Evolutionary conservation across 1,140 invertebrate species (phyloP), one percentile per base, ranked within the genome.

Genomic region (Lepidostoma basale): DNA sequence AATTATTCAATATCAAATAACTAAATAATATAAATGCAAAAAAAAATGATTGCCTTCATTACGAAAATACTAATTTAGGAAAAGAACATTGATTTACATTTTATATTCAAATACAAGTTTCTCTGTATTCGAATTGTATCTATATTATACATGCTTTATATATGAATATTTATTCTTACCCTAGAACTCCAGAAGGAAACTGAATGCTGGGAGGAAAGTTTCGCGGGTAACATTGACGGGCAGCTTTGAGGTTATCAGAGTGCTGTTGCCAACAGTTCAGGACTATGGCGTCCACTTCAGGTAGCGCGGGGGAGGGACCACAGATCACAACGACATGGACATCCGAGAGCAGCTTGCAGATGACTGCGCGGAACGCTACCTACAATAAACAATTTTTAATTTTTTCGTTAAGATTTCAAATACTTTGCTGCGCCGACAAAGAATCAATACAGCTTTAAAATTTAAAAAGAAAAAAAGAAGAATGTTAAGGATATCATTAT

Each of bases 351-450:
- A 95, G 77, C 60, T 88, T 88, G 70, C 92, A 89, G 3, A 90
- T 89, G 8, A 95, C 86, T 47, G 94, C 85, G 74, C 93, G 83
- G 75, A 93, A 93, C 9, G 92, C 91, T 2, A 93, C 87, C 92
- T 94, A 23, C 1, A 36, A 60, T n/a, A 56, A 56, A 5, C 12
- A 33, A 6, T 6, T 33, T 33, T 6, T 33, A 12, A 33, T 33
- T 33, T 33, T 33, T 33, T 33, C 12, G 12, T 33, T 33, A 33
- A 33, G 5, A 33, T 33, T 33, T 33, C 30, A 14, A 68, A 52
- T 47, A 45, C 42, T 45, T 28, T 52, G 25, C 30, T 33, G 30
- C 12, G 12, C n/a, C n/a, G n/a, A n/a, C n/a, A n/a, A n/a, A n/a
- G n/a, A n/a, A n/a, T n/a, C n/a, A n/a, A n/a, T n/a, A n/a, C n/a